Evolutionary conservation across 2,888 invertebrate species (phyloP), one percentile per base, ranked within the genome.

Genomic region (Drosophila quinaria): DNA sequence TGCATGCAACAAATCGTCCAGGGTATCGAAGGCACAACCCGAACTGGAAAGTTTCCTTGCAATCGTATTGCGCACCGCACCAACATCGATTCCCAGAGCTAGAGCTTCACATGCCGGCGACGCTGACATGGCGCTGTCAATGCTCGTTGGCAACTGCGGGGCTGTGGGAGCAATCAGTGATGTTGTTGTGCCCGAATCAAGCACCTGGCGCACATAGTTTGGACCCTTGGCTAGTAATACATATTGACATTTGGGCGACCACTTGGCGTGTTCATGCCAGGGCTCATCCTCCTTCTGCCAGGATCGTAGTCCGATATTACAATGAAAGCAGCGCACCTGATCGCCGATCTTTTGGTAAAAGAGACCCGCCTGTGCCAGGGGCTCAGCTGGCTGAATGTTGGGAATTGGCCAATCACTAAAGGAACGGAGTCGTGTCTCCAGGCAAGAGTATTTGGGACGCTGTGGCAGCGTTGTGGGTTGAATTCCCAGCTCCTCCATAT

Each of bases 201-300:
- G 92, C 73, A 90, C 93, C 66, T 91, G 93, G 62, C 95, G 94
- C 3, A 98, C 95, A 91, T 96, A 98, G 46, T 96, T 95, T 69
- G 95, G 95, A 11, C 98, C 98, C 91, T 97, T 97, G 51, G 96
- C 95, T 61, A 97, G 94, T 64, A 95, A 93, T 17, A 99, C 95
- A 92, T 96, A 98, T 9, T 95, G 96, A 92, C 98, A 99, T 90
- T 95, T 95, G 0, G 97, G 96, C 94, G 97, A 98, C 98, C 98
- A 98, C 85, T 96, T 95, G 11, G 97, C 98, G 93, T 99, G 99
- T 91, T 98, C 98, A 59, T 95, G 94, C 98, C 98, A 98, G 0
- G 98, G 98, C 90, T 96, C 96, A 92, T 98, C 98, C 17, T 95
- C 95, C 41, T 95, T 95, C 92, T 97, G 96, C 98, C 98, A 99